phyloP scores from a whole-genome alignment of 1,140 invertebrate genomes.

The Drosophila bifasciata region DNA sequence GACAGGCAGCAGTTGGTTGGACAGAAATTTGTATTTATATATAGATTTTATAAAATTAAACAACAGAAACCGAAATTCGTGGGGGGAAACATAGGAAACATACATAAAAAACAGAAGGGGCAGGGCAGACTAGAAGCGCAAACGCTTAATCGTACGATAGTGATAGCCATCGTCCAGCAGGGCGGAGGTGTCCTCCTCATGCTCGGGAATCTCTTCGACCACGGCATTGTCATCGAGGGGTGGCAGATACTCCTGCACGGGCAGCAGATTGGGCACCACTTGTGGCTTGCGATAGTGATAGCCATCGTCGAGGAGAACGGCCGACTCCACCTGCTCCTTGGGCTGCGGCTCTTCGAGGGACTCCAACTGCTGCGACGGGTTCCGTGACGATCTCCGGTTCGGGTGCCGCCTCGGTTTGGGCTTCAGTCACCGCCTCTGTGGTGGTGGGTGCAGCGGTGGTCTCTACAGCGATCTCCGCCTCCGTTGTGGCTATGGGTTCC shows the following conservation, averaged over 20 bases:
- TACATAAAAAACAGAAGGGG: not conserved
- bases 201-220: slow-evolving; percentile 49
- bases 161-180: slow-evolving; percentile 76
- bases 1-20: not conserved
- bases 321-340: slow-evolving; percentile 49
- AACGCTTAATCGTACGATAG: slow-evolving; percentile 63
- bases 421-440: slow-evolving; percentile 35
- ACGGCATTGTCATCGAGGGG: slow-evolving; percentile 61
- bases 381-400: slow-evolving; percentile 30
- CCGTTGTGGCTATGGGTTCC: slow-evolving; percentile 29
- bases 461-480: slow-evolving; percentile 21
- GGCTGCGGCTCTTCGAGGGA: slow-evolving; percentile 34
- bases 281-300: slow-evolving; percentile 63
- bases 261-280: slow-evolving; percentile 53
- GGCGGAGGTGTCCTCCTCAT: slow-evolving; percentile 56
- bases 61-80: slow-evolving; percentile 68
- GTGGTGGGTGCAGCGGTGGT: slow-evolving; percentile 52
- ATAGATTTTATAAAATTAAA: slow-evolving; percentile 65
- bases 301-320: slow-evolving; percentile 54
- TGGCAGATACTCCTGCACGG: slow-evolving; percentile 59
- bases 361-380: slow-evolving; percentile 30
- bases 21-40: slow-evolving; percentile 42
- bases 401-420: slow-evolving; percentile 15
- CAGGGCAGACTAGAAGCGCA: slow-evolving; percentile 43
- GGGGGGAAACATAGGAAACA: slow-evolving; percentile 2